These are phyloP conservation scores for Morpho helenor DNA, from an alignment of 2,888 invertebrate species.

Conservation along the genomic window DNA sequence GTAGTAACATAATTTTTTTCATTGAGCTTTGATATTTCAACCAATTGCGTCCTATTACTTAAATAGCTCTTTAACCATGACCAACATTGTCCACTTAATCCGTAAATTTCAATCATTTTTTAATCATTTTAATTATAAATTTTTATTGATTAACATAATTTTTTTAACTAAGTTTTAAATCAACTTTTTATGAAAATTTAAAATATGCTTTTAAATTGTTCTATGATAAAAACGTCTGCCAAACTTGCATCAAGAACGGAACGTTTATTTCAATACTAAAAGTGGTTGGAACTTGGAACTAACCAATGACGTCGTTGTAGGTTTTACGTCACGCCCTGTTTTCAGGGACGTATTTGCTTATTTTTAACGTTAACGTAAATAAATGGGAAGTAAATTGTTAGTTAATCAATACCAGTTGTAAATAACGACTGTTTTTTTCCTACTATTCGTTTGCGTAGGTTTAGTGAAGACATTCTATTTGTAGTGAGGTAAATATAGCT, in stretches of 20 bases:
- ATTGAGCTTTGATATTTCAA: no score
- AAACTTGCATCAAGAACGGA: conserved; percentile 36
- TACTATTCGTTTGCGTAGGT: conserved; percentile 4
- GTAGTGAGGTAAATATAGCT: neutral
- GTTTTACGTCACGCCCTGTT: conserved; percentile 69
- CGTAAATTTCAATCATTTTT: no score
- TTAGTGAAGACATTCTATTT: conserved; percentile 1
- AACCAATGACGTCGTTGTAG: conserved; percentile 59
- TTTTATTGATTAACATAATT: no score
- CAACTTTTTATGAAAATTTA: no score
- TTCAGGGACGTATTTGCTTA: conserved; percentile 73
- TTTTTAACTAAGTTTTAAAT: no score
- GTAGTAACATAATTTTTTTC: no score
- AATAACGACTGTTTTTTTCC: conserved; percentile 9
- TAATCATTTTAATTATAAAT: no score
- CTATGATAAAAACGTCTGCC: no score
- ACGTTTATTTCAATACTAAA: conserved; percentile 37
- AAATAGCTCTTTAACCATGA: no score
- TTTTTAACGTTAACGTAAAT: conserved; percentile 54
- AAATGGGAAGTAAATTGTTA: conserved; percentile 42
- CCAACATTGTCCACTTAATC: no score
- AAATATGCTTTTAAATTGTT: no score
- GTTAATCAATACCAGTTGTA: conserved; percentile 30
- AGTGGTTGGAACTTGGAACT: conserved; percentile 33
- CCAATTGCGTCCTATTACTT: no score